Percentiles rank a stretch among this genome's conserved stretches.
phyloP scores from a whole-genome alignment of 2,797 vertebrate species.

The Sphenopsis melanotis region DNA sequence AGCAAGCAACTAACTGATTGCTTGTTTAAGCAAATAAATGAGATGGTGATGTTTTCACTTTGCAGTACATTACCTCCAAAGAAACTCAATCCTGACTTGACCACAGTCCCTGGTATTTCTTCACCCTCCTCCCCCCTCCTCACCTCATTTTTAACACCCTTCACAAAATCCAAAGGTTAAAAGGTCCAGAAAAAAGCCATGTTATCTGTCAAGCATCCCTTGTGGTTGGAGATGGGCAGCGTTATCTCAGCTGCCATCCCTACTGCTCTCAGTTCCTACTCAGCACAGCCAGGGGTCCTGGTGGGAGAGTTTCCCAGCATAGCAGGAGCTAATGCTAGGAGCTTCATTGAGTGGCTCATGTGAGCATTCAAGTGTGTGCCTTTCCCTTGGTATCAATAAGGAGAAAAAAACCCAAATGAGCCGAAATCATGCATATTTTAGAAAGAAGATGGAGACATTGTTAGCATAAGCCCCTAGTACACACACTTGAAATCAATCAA shows the following conservation, averaged over 20 bases:
- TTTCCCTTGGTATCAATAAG: background rate
- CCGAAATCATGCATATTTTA: background rate
- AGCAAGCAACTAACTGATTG: constrained; percentile 23
- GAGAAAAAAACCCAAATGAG: background rate
- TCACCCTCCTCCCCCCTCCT: background rate
- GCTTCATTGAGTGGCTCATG: constrained; percentile 15
- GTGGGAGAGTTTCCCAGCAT: background rate
- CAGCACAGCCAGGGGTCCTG: background rate
- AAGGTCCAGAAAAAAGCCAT: background rate
- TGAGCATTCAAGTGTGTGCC: background rate
- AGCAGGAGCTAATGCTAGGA: background rate
- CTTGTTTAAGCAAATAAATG: constrained; percentile 13
- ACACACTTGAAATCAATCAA: constrained; percentile 27
- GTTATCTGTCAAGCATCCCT: constrained; percentile 38
- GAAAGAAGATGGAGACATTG: background rate
- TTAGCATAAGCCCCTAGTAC: constrained; percentile 8
- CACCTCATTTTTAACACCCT: background rate
- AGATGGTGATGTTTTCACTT: constrained; percentile 19
- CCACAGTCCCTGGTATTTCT: background rate
- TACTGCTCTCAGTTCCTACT: background rate
- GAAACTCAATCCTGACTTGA: background rate
- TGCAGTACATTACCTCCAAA: background rate
- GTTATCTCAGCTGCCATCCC: constrained; percentile 6
- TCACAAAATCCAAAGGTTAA: constrained; percentile 19
- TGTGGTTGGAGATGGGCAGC: background rate